These are phyloP conservation scores for Cryptocephalus primarius DNA, from an alignment of 2,888 invertebrate species.

Conservation along the genomic window DNA sequence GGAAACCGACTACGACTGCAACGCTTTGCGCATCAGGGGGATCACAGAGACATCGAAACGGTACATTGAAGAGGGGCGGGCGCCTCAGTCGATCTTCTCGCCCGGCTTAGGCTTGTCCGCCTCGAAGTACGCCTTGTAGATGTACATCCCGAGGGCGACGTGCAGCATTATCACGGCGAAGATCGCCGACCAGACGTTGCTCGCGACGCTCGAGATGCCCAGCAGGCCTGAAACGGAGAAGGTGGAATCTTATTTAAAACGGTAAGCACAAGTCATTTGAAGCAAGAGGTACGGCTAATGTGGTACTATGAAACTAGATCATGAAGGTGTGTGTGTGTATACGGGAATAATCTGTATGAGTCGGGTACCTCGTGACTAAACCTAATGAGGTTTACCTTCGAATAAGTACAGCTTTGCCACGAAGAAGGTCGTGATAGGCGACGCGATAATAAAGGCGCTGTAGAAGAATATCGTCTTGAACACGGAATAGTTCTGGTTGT, in stretches of 20 bases:
- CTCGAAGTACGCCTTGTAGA: constrained; percentile 63
- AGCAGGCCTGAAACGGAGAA: constrained; percentile 37
- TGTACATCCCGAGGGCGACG: constrained; percentile 64
- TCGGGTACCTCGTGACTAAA: no score
- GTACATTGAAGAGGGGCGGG: no score
- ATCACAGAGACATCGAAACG: no score
- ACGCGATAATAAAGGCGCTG: not conserved
- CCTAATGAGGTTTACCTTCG: not conserved
- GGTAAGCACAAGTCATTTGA: not conserved
- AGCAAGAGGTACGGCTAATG: no score
- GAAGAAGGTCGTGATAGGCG: not conserved
- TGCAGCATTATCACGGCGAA: constrained; percentile 66
- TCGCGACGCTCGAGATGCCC: constrained; percentile 42
- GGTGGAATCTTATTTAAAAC: not conserved
- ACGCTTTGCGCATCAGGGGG: no score
- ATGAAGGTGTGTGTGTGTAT: no score
- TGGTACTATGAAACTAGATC: no score
- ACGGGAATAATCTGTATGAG: no score
- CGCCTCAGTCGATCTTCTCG: constrained; percentile 25
- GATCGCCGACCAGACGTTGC: constrained; percentile 71
- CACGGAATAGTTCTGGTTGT: not conserved
- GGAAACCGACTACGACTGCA: no score
- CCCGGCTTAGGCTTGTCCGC: constrained; percentile 32
- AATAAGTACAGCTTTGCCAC: not conserved
- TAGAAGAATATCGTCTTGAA: not conserved